A percentile compares a stretch with the other conserved stretches of the same genome.
phyloP scores from a whole-genome alignment of 1,140 invertebrate species.

The Zaprionus ornatus region DNA sequence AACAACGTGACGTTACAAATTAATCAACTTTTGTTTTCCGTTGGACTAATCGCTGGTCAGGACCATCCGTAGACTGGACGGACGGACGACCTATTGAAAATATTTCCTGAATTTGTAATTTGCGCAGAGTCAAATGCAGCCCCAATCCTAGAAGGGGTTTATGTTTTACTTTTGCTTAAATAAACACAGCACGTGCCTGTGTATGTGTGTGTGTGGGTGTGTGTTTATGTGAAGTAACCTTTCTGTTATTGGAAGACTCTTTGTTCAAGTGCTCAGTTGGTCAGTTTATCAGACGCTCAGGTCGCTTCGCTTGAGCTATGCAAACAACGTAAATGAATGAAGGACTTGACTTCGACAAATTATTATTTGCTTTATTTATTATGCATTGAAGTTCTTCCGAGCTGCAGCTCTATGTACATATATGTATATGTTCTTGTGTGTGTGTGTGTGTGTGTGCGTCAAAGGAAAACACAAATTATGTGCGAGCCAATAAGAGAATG shows the following conservation, averaged over 20 bases:
- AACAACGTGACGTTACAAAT: slow-evolving; percentile 51
- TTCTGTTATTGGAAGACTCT: slow-evolving; percentile 30
- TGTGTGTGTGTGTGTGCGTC: slow-evolving; percentile 9
- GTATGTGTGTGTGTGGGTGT: slow-evolving; percentile 12
- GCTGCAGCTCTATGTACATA: neutral
- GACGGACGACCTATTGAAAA: slow-evolving; percentile 1
- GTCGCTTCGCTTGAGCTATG: slow-evolving; percentile 39
- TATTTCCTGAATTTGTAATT: slow-evolving; percentile 63
- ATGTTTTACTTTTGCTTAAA: slow-evolving; percentile 52
- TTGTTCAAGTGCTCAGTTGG: slow-evolving; percentile 21
- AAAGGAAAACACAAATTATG: slow-evolving; percentile 39
- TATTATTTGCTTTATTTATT: slow-evolving; percentile 78
- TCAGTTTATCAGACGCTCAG: slow-evolving; percentile 24
- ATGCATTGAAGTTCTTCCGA: slow-evolving; percentile 70
- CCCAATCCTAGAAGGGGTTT: slow-evolving; percentile 6
- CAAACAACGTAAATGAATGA: slow-evolving; percentile 55
- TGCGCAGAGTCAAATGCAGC: slow-evolving; percentile 64
- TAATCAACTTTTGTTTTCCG: slow-evolving; percentile 64
- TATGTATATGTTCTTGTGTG: neutral
- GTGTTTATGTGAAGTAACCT: slow-evolving; percentile 37
- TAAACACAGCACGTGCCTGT: slow-evolving; percentile 40
- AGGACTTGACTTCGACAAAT: slow-evolving; percentile 47
- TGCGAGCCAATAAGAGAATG: neutral
- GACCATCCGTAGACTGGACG: neutral
- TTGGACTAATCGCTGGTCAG: neutral